Evolutionary conservation across 2,888 invertebrate genomes (phyloP).

Genomic region (Cylloceria caligata): DNA sequence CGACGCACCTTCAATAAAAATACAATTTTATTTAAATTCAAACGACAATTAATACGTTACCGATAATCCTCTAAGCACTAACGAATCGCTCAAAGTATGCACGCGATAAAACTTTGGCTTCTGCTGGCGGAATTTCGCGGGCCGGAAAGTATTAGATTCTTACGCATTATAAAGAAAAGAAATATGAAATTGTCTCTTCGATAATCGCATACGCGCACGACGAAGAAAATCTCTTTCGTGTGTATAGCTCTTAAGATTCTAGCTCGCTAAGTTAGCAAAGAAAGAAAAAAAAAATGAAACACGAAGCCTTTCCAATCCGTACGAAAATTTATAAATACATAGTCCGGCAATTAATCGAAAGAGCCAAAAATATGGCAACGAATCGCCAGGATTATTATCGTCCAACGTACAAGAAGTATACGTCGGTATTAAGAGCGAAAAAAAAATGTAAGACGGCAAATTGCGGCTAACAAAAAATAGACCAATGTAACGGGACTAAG

Average conservation of each 20-base stretch:
- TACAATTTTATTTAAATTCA: not conserved
- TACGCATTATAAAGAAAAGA: conserved; percentile 15
- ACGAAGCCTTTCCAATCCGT: conserved; percentile 37
- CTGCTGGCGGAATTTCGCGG: conserved; percentile 13
- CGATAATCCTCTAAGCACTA: conserved; percentile 37
- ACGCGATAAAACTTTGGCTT: conserved; percentile 23
- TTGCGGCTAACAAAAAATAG: conserved; percentile 36
- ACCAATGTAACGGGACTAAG: conserved; percentile 67
- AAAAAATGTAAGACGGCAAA: not conserved
- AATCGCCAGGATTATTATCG: conserved; percentile 22
- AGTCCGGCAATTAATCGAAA: conserved; percentile 21
- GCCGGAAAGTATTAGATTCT: conserved; percentile 56
- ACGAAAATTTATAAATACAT: conserved; percentile 8
- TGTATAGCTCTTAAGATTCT: conserved; percentile 21
- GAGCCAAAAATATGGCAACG: conserved; percentile 10
- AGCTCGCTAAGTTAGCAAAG: conserved; percentile 6
- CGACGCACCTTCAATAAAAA: too few relatives aligned
- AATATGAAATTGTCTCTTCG: conserved; percentile 4
- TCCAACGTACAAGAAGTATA: conserved; percentile 12
- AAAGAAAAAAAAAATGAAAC: conserved; percentile 20
- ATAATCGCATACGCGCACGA: conserved; percentile 20
- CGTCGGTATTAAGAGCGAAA: not conserved
- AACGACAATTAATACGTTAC: conserved; percentile 1
- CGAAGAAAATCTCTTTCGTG: conserved; percentile 24
- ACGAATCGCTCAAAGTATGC: conserved; percentile 42